A percentile compares a stretch with the other conserved stretches of the same genome.
Conservation (phyloP, 2,888 invertebrate species). For the Rhimphoctona megacephalus region DNA sequence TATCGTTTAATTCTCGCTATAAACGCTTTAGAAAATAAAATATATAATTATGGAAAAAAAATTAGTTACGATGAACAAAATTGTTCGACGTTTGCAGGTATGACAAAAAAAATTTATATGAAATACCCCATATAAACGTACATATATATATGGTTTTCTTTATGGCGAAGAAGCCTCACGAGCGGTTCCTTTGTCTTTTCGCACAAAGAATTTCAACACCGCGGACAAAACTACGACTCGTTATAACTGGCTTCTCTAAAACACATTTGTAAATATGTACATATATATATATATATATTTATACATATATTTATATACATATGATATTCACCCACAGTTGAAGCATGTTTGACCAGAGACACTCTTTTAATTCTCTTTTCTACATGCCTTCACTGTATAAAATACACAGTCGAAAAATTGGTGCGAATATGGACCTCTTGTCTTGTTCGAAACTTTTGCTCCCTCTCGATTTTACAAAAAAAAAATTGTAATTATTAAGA, state of each 20-base stretch:
- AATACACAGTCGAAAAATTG: constrained; percentile 11
- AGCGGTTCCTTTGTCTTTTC: constrained; percentile 78
- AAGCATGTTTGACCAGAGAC: constrained; percentile 33
- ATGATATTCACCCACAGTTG: constrained; percentile 48
- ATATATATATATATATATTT: constrained; percentile 17
- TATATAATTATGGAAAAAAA: neutral
- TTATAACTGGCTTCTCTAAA: constrained; percentile 61
- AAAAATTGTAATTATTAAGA: neutral
- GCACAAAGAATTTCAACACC: constrained; percentile 77
- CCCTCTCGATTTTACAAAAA: neutral
- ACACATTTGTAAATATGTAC: constrained; percentile 30
- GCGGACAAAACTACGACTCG: constrained; percentile 72
- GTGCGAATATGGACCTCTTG: constrained; percentile 14
- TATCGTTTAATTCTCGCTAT: neutral
- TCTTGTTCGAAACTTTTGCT: neutral
- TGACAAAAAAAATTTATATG: neutral
- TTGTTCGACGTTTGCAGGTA: neutral
- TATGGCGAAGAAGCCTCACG: constrained; percentile 32
- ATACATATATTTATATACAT: constrained; percentile 49
- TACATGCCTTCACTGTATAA: constrained; percentile 22
- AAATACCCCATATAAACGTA: constrained; percentile 17
- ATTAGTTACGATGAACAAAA: neutral
- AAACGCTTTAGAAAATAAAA: neutral
- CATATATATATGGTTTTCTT: constrained; percentile 23
- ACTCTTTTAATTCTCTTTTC: constrained; percentile 38